A percentile compares a stretch with the other conserved stretches of the same genome.
Conservation (phyloP, 2,888 invertebrate species). For the Melitaea athalia region DNA sequence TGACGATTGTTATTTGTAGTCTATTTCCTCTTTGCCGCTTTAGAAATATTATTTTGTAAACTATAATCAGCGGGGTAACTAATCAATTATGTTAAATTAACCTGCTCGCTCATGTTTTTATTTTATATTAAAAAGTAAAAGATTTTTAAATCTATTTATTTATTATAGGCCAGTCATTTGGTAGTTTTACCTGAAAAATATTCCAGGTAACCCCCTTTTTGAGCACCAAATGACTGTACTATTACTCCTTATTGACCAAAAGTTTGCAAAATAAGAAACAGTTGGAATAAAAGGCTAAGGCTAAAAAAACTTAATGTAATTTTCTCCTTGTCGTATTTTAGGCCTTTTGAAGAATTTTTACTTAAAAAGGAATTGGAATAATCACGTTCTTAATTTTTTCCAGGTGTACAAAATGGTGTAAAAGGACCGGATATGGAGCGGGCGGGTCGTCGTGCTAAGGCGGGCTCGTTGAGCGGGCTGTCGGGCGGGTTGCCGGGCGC, state of each 20-base stretch:
- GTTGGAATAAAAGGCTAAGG: no score
- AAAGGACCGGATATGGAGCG: slow-evolving; percentile 70
- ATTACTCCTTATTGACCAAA: no score
- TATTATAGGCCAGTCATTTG: no score
- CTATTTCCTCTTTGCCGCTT: slow-evolving; percentile 31
- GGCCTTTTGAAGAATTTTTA: no score
- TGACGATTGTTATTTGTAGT: slow-evolving; percentile 45
- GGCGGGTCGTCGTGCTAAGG: slow-evolving; percentile 71
- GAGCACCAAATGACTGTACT: no score
- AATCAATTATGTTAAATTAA: not conserved
- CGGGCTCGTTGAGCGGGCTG: slow-evolving; percentile 73
- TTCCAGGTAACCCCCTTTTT: no score
- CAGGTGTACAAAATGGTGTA: slow-evolving; percentile 70
- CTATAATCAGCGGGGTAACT: not conserved
- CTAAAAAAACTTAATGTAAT: no score
- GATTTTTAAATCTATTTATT: not conserved
- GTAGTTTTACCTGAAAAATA: no score
- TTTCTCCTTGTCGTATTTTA: no score
- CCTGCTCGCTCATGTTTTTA: not conserved
- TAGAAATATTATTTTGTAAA: slow-evolving; percentile 15
- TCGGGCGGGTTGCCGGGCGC: slow-evolving; percentile 60
- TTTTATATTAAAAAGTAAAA: not conserved
- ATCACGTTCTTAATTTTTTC: slow-evolving; percentile 36
- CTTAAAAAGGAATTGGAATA: no score
- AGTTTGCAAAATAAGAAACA: no score